Evolutionary conservation across 1,140 invertebrate species (phyloP).

Genomic region (Coptotermes formosanus): DNA sequence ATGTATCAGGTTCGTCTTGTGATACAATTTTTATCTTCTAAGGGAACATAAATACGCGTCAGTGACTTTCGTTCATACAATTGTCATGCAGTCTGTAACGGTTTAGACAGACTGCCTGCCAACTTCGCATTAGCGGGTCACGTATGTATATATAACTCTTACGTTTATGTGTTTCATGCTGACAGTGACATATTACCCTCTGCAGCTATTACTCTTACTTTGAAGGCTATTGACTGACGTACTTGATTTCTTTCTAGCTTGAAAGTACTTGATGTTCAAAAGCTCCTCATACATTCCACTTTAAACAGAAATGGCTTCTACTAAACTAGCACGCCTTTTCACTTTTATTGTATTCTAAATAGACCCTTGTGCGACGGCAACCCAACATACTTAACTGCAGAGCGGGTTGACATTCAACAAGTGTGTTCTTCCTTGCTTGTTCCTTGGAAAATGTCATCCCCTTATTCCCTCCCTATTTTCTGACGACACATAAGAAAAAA

Average conservation of each 20-base stretch:
- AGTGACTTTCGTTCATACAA: background rate
- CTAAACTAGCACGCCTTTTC: background rate
- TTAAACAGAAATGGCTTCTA: conserved; percentile 19
- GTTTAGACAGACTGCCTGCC: background rate
- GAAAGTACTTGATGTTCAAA: conserved; percentile 9
- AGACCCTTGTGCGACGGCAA: conserved; percentile 24
- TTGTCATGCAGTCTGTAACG: background rate
- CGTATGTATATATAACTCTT: conserved; percentile 14
- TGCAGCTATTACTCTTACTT: conserved; percentile 10
- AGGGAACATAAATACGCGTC: too few relatives aligned
- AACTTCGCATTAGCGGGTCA: background rate
- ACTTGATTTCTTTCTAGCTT: conserved; percentile 6
- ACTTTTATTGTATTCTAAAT: background rate
- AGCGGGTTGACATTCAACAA: conserved; percentile 32
- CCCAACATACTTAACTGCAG: conserved; percentile 23
- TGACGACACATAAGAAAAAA: conserved; percentile 27
- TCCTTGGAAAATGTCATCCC: conserved; percentile 32
- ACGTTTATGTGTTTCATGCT: background rate
- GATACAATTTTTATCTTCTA: too few relatives aligned
- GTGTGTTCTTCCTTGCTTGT: background rate
- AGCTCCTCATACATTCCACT: background rate
- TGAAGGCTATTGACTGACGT: conserved; percentile 10
- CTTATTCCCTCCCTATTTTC: background rate
- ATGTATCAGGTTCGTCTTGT: too few relatives aligned
- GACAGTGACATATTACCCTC: conserved; percentile 10